phyloP scores from a whole-genome alignment of 35 echinoderm and acorn worm genomes.

The Hemicentrotus pulcherrimus region DNA sequence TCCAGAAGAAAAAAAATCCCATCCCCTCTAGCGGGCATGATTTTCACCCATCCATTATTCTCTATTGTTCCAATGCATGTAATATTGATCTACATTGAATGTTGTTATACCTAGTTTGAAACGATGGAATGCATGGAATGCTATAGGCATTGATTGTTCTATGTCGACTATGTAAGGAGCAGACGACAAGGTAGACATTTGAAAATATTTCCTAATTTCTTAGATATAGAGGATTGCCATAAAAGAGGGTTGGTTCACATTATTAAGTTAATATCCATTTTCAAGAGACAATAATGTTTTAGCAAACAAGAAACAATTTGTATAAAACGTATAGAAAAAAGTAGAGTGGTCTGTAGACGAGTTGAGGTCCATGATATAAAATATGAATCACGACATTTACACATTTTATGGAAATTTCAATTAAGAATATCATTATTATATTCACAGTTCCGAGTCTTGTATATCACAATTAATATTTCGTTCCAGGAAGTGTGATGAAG shows the following conservation, averaged over 20 bases:
- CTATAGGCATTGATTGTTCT: slow-evolving; percentile 32
- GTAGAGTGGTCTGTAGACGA: no score
- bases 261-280: not conserved
- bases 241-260: not conserved
- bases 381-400: not conserved
- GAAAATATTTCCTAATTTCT: slow-evolving; percentile 6
- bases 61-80: not conserved
- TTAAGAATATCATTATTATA: no score
- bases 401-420: not conserved
- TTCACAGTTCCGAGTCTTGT: no score
- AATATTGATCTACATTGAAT: slow-evolving; percentile 25
- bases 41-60: slow-evolving; percentile 42
- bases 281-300: not conserved
- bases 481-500: no score
- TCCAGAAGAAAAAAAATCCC: slow-evolving; percentile 14
- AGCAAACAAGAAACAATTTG: not conserved
- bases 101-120: slow-evolving; percentile 39
- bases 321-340: not conserved
- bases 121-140: not conserved
- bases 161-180: not conserved
- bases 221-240: not conserved
- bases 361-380: not conserved
- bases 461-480: no score
- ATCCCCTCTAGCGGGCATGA: slow-evolving; percentile 28
- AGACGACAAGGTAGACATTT: not conserved